Evolutionary conservation across 2,888 invertebrate genomes (phyloP).

Genomic region (Ichneumoninae sp.): DNA sequence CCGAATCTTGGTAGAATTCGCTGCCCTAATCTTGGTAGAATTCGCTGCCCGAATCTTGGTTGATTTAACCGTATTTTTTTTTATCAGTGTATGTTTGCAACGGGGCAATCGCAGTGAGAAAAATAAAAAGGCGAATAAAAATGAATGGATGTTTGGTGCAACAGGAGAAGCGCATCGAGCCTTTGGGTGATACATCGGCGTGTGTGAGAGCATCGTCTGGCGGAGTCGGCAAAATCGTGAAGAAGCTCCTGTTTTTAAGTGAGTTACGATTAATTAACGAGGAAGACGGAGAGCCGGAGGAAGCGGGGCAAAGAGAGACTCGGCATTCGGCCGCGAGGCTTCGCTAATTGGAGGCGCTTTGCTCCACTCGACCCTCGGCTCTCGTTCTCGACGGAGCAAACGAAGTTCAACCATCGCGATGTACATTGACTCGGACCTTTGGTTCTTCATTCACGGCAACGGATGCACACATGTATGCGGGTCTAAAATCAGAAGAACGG

Average conservation of each 20-base stretch:
- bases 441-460: constrained; percentile 8
- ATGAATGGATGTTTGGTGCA: neutral
- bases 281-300: constrained; percentile 59
- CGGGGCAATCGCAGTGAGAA: neutral
- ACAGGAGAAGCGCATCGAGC: constrained; percentile 1
- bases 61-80: no score
- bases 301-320: constrained; percentile 20
- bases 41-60: no score
- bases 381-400: constrained; percentile 33
- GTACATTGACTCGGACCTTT: constrained; percentile 37
- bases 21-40: no score
- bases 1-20: no score
- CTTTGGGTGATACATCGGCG: neutral
- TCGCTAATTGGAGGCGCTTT: constrained; percentile 67
- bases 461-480: neutral
- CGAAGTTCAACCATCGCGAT: constrained; percentile 49
- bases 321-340: constrained; percentile 53
- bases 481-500: neutral
- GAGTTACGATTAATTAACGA: constrained; percentile 75
- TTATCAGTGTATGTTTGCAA: no score
- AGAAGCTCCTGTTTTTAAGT: constrained; percentile 54
- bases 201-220: constrained; percentile 5
- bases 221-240: constrained; percentile 51
- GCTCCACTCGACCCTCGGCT: constrained; percentile 46
- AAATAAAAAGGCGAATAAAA: neutral